Percentiles rank a stretch among this genome's conserved stretches.
Conservation (phyloP, 2,888 invertebrate genomes). For the Trichogramma dendrolimi region DNA sequence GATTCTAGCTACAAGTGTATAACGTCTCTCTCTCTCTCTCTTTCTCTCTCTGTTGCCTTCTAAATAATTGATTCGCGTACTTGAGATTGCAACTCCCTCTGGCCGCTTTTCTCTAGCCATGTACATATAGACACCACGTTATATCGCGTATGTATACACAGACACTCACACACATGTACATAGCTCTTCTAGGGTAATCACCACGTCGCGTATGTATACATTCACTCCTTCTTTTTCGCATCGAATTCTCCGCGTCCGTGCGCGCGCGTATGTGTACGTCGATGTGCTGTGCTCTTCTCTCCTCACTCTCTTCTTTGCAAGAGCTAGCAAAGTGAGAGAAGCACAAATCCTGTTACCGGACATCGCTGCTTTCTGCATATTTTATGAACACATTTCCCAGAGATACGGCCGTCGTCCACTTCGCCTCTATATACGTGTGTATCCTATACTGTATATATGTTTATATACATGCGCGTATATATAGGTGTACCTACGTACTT, state of each 20-base stretch:
- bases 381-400: slow-evolving; percentile 36
- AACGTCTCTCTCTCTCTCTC: too few relatives aligned
- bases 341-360: slow-evolving; percentile 44
- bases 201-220: neutral
- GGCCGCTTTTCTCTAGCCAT: too few relatives aligned
- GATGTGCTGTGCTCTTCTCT: neutral
- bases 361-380: slow-evolving; percentile 40
- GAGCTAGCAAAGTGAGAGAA: too few relatives aligned
- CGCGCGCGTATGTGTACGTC: slow-evolving; percentile 9
- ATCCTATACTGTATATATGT: neutral
- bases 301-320: neutral
- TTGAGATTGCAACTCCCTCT: too few relatives aligned
- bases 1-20: too few relatives aligned
- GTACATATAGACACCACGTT: too few relatives aligned
- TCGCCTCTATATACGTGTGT: slow-evolving; percentile 12
- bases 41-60: too few relatives aligned
- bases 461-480: neutral
- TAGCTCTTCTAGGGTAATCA: neutral
- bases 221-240: slow-evolving; percentile 14
- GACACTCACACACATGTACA: neutral
- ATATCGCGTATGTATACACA: neutral
- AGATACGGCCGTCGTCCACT: slow-evolving; percentile 1
- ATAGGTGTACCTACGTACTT: neutral
- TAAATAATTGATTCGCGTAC: too few relatives aligned
- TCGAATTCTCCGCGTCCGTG: slow-evolving; percentile 17